Conservation (phyloP, 1,140 invertebrate species). For the Teleogryllus occipitalis region DNA sequence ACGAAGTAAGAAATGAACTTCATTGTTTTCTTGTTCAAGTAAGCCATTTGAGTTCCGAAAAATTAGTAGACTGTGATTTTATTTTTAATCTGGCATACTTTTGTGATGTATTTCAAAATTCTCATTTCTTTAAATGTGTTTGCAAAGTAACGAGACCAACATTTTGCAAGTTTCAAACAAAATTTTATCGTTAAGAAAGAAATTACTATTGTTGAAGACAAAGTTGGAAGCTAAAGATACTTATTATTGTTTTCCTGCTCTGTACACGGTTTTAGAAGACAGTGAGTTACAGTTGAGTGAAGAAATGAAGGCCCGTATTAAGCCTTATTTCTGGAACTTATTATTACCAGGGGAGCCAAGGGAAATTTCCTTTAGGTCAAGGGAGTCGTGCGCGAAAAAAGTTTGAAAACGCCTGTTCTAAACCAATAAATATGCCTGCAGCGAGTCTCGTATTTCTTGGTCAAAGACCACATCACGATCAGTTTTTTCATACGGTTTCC, state of each 20-base stretch:
- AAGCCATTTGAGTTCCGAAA: neutral
- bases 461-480: too few relatives aligned
- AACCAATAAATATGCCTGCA: too few relatives aligned
- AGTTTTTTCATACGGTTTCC: too few relatives aligned
- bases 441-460: too few relatives aligned
- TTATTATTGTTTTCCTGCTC: neutral
- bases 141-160: neutral
- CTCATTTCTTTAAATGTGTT: neutral
- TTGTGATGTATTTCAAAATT: neutral
- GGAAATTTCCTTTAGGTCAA: too few relatives aligned
- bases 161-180: neutral
- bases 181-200: neutral
- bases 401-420: too few relatives aligned
- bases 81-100: neutral
- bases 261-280: neutral
- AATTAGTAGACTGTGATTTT: neutral
- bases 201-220: neutral
- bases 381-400: too few relatives aligned
- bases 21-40: neutral
- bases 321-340: too few relatives aligned
- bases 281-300: neutral
- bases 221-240: too few relatives aligned
- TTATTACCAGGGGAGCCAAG: too few relatives aligned
- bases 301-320: neutral
- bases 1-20: neutral